A percentile compares a stretch with the other conserved stretches of the same genome.
phyloP scores from a whole-genome alignment of 2,113 vertebrate species.

The Isichthys henryi region DNA sequence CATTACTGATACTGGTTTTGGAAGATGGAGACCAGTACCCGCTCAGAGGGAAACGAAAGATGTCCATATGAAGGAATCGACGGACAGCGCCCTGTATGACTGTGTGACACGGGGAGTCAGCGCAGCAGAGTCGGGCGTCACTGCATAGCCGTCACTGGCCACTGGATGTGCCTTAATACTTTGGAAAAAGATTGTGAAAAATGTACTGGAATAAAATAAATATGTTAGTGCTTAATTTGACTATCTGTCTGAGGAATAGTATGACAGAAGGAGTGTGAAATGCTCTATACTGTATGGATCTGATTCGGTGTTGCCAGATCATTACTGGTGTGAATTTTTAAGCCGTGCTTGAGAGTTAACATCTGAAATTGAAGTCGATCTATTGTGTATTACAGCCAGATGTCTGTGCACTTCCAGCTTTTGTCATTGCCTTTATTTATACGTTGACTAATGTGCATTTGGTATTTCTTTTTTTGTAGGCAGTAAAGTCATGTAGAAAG shows the following conservation, averaged over 20 bases:
- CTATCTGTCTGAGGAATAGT: neutral
- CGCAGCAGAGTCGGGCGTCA: neutral
- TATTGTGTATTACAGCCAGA: too few species aligned
- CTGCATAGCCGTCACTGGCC: neutral
- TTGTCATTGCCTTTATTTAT: constrained; percentile 41
- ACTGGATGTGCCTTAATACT: neutral
- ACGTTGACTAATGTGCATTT: neutral
- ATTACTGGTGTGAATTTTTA: neutral
- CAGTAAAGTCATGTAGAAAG: neutral
- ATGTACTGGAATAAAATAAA: neutral
- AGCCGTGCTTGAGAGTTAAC: neutral
- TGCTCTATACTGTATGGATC: neutral
- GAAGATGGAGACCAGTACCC: neutral
- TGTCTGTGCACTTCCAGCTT: constrained; percentile 51
- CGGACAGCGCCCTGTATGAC: neutral
- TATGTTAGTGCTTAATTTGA: neutral
- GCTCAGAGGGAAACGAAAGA: neutral
- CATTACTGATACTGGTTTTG: neutral
- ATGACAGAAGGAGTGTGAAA: neutral
- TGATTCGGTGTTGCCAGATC: neutral
- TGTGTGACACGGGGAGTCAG: neutral
- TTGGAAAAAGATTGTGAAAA: neutral
- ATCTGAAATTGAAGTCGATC: neutral
- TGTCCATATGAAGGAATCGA: neutral
- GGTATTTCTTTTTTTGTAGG: neutral